Evolutionary conservation across 2,888 invertebrate genomes (phyloP).

Genomic region (Cheilosia vulpina): DNA sequence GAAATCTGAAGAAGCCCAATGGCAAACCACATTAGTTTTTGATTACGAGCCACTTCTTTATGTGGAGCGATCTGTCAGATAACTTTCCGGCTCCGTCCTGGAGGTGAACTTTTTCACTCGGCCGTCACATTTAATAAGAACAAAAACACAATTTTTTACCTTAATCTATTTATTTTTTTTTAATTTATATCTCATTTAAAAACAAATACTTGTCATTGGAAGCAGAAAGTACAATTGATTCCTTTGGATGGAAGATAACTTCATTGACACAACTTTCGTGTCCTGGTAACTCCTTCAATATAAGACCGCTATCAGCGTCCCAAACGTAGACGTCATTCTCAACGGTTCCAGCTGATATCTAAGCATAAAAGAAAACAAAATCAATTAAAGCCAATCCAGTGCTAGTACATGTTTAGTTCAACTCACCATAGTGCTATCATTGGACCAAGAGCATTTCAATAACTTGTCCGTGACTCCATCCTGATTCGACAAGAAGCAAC

Average conservation of each 20-base stretch:
- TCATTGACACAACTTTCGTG: constrained; percentile 99
- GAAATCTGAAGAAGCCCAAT: no score
- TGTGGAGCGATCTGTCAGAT: no score
- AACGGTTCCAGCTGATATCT: constrained; percentile 84
- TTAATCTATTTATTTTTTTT: no score
- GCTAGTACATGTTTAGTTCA: constrained; percentile 76
- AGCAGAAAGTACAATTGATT: constrained; percentile 96
- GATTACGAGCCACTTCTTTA: no score
- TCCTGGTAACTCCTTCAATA: constrained; percentile 97
- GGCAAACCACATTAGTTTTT: no score
- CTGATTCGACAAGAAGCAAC: constrained; percentile 6
- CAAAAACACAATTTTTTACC: no score
- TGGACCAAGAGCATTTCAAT: constrained; percentile 85
- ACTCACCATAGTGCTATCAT: constrained; percentile 90
- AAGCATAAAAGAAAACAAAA: constrained; percentile 86
- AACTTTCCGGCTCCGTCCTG: no score
- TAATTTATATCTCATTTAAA: constrained; percentile 88
- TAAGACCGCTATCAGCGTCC: constrained; percentile 94
- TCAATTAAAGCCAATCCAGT: constrained; percentile 85
- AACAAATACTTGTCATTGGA: constrained; percentile 98
- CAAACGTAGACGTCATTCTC: constrained; percentile 84
- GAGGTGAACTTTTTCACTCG: no score
- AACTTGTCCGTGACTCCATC: neutral
- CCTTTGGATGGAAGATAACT: constrained; percentile 96
- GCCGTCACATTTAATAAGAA: no score